phyloP scores from a whole-genome alignment of 2,888 invertebrate species.

The Sphinx pinastri region DNA sequence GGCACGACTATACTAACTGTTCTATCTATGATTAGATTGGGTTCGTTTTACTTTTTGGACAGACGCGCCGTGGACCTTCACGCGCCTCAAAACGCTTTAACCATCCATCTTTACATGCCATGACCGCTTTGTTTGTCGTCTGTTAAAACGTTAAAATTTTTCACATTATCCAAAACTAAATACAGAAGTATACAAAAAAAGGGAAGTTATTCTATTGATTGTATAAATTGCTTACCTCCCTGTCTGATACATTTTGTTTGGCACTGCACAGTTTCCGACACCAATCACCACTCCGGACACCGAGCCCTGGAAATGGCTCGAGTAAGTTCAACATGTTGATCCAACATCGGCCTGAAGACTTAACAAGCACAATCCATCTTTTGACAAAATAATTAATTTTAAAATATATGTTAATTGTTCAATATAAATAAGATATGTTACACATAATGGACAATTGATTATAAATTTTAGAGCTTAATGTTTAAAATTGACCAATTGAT shows the following conservation, averaged over 20 bases:
- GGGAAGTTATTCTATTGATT: background rate
- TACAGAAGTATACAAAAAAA: too few relatives aligned
- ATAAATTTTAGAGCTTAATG: background rate
- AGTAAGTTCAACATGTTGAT: conserved; percentile 84
- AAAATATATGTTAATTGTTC: background rate
- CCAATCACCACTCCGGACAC: conserved; percentile 94
- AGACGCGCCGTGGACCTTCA: background rate
- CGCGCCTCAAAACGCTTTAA: background rate
- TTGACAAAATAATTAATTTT: background rate
- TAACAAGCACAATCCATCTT: background rate
- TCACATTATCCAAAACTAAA: background rate
- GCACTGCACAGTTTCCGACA: conserved; percentile 90
- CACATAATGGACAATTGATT: background rate
- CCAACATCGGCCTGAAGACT: background rate
- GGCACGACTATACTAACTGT: conserved; percentile 9
- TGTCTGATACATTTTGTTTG: conserved; percentile 60
- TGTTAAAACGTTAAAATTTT: background rate
- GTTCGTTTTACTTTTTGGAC: background rate
- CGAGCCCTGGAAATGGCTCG: conserved; percentile 96
- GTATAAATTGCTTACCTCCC: background rate
- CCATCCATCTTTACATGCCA: background rate
- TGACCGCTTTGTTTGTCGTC: background rate
- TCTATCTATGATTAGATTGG: background rate
- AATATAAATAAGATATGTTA: background rate
- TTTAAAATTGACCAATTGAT: background rate